Percentiles rank a stretch among this genome's conserved stretches.
Evolutionary conservation across 1,140 invertebrate genomes (phyloP).

Genomic region (Heliconius eleuchia): DNA sequence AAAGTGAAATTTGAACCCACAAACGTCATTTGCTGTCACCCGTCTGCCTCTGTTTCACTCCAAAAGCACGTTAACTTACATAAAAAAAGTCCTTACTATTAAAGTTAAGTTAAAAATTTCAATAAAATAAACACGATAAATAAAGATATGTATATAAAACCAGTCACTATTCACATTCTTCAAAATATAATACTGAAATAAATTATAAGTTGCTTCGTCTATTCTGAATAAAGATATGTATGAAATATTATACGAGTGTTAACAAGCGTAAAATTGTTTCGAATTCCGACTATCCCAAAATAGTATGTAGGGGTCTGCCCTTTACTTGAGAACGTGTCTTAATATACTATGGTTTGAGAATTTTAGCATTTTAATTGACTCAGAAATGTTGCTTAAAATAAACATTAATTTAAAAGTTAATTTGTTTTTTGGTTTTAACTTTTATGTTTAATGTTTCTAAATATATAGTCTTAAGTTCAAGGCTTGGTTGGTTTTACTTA

Average conservation of each 20-base stretch:
- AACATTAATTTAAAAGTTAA: background rate
- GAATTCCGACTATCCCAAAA: background rate
- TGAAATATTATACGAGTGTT: constrained; percentile 1
- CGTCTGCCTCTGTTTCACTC: too few relatives aligned
- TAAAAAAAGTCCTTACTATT: too few relatives aligned
- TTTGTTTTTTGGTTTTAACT: background rate
- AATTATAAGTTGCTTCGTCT: background rate
- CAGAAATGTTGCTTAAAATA: background rate
- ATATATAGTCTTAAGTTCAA: too few relatives aligned
- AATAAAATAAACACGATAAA: too few relatives aligned
- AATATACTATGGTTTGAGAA: background rate
- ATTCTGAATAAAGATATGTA: background rate
- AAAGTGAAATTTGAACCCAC: too few relatives aligned
- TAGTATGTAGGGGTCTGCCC: background rate
- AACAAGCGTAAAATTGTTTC: background rate
- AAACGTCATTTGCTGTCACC: too few relatives aligned
- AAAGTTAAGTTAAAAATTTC: too few relatives aligned
- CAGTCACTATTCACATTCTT: too few relatives aligned
- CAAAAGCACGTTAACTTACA: too few relatives aligned
- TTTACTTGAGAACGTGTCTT: background rate
- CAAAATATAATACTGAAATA: background rate
- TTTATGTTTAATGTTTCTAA: too few relatives aligned
- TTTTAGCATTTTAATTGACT: background rate
- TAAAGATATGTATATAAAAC: too few relatives aligned
- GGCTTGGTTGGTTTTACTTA: too few relatives aligned